A percentile compares a stretch with the other conserved stretches of the same genome.
These are phyloP conservation scores for Drosophila ezoana DNA, from an alignment of 2,888 invertebrate species.

Conservation along the genomic window DNA sequence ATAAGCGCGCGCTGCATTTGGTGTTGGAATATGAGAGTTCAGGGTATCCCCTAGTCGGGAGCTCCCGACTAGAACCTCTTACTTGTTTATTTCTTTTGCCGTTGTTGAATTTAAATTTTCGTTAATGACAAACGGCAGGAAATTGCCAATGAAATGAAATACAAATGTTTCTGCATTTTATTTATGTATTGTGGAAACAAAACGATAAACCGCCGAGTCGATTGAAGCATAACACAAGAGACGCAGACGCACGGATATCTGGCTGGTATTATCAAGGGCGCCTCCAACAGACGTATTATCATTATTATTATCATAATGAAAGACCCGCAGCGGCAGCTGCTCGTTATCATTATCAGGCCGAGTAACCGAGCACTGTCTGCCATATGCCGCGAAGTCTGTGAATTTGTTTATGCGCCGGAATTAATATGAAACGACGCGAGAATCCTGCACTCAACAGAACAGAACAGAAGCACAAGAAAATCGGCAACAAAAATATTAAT, in stretches of 20 bases:
- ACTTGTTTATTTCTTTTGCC: too few relatives aligned
- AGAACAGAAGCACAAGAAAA: slow-evolving; percentile 5
- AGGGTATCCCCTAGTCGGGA: too few relatives aligned
- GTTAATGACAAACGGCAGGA: neutral
- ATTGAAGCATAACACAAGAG: neutral
- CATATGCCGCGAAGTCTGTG: slow-evolving; percentile 50
- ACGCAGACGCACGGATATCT: slow-evolving; percentile 5
- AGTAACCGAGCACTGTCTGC: slow-evolving; percentile 26
- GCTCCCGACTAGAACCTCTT: too few relatives aligned
- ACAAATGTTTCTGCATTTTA: neutral
- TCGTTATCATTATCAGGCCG: slow-evolving; percentile 45
- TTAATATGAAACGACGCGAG: slow-evolving; percentile 37
- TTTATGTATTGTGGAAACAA: slow-evolving; percentile 28
- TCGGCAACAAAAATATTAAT: slow-evolving; percentile 31
- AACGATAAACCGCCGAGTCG: neutral
- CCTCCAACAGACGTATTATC: slow-evolving; percentile 21
- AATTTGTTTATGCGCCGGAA: slow-evolving; percentile 63
- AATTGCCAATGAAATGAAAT: neutral
- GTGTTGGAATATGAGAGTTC: too few relatives aligned
- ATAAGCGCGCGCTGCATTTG: too few relatives aligned
- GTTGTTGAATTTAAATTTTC: neutral
- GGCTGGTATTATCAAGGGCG: slow-evolving; percentile 12
- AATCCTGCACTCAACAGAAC: neutral
- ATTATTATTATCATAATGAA: slow-evolving; percentile 22
- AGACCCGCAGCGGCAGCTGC: slow-evolving; percentile 36